Evolutionary conservation across 2,797 vertebrate genomes (phyloP).

Genomic region (Aythya fuligula): DNA sequence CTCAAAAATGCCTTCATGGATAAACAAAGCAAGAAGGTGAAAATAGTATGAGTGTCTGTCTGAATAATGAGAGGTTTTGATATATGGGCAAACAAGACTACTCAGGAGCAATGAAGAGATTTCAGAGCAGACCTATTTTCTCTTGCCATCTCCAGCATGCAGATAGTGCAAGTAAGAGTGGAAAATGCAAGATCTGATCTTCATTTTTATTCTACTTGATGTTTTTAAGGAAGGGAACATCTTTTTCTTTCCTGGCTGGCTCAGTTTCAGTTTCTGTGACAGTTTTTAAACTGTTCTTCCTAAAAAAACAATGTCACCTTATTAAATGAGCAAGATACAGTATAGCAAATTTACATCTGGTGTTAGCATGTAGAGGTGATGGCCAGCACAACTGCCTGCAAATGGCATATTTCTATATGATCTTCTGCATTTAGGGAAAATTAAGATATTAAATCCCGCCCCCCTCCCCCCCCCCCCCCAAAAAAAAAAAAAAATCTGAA

Average conservation of each 20-base stretch:
- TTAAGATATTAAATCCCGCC: background rate
- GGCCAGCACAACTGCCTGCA: background rate
- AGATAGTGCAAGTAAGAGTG: background rate
- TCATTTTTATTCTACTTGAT: background rate
- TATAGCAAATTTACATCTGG: background rate
- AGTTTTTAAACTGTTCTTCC: background rate
- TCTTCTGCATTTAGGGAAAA: background rate
- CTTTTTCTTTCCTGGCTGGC: background rate
- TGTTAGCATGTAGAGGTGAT: background rate
- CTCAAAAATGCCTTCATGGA: background rate
- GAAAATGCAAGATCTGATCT: background rate
- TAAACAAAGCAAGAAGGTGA: constrained; percentile 38
- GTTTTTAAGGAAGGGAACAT: background rate
- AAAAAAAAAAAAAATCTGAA: too few species aligned
- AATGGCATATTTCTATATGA: background rate
- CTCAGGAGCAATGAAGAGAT: background rate
- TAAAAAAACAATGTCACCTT: background rate
- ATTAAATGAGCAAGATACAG: background rate
- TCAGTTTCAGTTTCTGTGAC: background rate
- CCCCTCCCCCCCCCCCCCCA: background rate
- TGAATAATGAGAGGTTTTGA: background rate
- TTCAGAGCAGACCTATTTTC: background rate
- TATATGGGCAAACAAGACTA: background rate
- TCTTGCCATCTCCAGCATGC: background rate
- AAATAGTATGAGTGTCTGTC: background rate